Conservation (phyloP, 2,113 vertebrate species). For the Asarcornis scutulata region DNA sequence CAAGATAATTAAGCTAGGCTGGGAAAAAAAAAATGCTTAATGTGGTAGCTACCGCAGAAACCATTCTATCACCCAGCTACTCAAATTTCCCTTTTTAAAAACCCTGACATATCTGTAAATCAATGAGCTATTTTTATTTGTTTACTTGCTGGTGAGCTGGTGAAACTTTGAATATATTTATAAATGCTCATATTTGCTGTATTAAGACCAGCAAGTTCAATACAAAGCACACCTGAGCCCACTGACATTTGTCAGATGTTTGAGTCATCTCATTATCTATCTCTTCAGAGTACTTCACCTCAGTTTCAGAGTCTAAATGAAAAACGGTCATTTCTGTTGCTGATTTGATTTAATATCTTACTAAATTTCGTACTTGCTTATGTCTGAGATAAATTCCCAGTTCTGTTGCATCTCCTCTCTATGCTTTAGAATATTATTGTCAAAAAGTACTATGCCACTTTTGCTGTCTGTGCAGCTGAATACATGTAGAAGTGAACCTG, state of each 20-base stretch:
- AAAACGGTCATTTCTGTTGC: background rate
- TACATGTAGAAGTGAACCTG: background rate
- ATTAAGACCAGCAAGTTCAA: background rate
- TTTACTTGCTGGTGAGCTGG: background rate
- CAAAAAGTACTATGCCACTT: background rate
- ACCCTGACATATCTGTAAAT: background rate
- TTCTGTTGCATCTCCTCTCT: background rate
- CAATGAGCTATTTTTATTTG: conserved; percentile 61
- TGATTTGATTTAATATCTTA: conserved; percentile 41
- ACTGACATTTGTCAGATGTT: conserved; percentile 29
- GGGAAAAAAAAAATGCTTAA: background rate
- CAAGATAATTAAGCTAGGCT: background rate
- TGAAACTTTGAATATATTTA: conserved; percentile 21
- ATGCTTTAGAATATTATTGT: background rate
- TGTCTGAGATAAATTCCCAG: background rate
- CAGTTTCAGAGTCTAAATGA: conserved; percentile 41
- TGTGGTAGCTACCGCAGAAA: background rate
- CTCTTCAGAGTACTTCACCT: conserved; percentile 45
- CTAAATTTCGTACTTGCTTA: background rate
- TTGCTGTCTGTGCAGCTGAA: background rate
- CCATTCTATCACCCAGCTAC: background rate
- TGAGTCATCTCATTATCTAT: conserved; percentile 35
- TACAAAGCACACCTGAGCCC: conserved; percentile 62
- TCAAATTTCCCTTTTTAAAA: conserved; percentile 7
- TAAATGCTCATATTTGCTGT: conserved; percentile 6